A percentile compares a stretch with the other conserved stretches of the same genome.
phyloP scores from a whole-genome alignment of 2,113 vertebrate species.

The Lota lota region DNA sequence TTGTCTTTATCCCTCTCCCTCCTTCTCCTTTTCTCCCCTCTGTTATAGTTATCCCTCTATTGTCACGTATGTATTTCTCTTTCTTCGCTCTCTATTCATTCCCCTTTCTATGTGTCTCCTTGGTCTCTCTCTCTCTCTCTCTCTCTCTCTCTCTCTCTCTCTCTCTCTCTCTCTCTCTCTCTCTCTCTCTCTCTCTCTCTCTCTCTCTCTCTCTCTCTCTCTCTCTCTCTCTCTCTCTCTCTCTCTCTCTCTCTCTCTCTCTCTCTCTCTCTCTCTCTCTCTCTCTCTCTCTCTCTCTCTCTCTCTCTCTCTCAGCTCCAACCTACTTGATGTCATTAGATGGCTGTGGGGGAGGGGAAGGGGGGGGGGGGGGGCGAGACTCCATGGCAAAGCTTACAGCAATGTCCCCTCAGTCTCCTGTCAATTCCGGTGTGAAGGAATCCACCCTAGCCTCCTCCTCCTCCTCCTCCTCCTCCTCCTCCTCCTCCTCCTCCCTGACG shows the following conservation, averaged over 20 bases:
- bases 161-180: not conserved
- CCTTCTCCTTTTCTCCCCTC: not conserved
- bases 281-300: not conserved
- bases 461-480: too few relatives aligned
- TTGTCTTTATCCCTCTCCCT: not conserved
- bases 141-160: not conserved
- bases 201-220: not conserved
- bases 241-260: not conserved
- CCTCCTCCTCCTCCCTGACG: conserved; percentile 45
- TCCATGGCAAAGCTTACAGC: conserved; percentile 21
- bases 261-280: not conserved
- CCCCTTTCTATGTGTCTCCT: not conserved
- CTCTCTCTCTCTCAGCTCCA: not conserved
- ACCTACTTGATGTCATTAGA: conserved; percentile 56
- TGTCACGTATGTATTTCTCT: not conserved
- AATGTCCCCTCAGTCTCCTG: conserved; percentile 54
- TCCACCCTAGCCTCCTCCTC: conserved; percentile 32
- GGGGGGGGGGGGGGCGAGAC: too few relatives aligned
- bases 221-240: not conserved
- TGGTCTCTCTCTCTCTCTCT: not conserved
- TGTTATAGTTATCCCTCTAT: not conserved
- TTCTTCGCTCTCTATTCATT: too few relatives aligned
- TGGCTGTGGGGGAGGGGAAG: conserved; percentile 12
- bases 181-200: not conserved
- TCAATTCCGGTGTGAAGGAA: conserved; percentile 40